A percentile compares a stretch with the other conserved stretches of the same genome.
Evolutionary conservation across 2,888 invertebrate species (phyloP).

Genomic region (Hipparchia semele): DNA sequence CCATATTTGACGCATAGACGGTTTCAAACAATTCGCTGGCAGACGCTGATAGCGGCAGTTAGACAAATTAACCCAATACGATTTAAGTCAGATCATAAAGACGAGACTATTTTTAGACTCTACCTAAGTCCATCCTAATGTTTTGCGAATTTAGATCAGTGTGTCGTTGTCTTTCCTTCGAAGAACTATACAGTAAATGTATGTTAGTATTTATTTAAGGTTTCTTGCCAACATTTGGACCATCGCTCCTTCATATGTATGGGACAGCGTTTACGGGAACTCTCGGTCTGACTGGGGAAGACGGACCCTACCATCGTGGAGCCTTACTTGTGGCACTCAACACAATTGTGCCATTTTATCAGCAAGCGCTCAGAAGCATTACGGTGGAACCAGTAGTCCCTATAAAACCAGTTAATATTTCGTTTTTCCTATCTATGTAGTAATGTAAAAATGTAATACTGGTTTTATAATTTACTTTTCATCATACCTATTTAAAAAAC

Average conservation of each 20-base stretch:
- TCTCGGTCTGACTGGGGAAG: slow-evolving; percentile 48
- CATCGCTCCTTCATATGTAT: slow-evolving; percentile 91
- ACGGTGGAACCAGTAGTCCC: slow-evolving; percentile 62
- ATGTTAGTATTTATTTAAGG: slow-evolving; percentile 61
- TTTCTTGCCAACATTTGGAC: slow-evolving; percentile 92
- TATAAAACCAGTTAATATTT: slow-evolving; percentile 54
- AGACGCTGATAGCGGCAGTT: too few relatives aligned
- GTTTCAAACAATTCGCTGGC: too few relatives aligned
- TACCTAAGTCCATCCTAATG: too few relatives aligned
- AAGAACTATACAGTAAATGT: neutral
- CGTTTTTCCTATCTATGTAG: neutral
- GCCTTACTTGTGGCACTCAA: slow-evolving; percentile 88
- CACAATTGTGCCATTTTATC: slow-evolving; percentile 85
- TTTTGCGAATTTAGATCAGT: too few relatives aligned
- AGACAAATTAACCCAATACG: too few relatives aligned
- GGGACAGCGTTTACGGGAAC: slow-evolving; percentile 59
- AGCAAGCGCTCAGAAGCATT: slow-evolving; percentile 63
- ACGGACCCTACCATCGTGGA: slow-evolving; percentile 86
- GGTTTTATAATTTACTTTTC: too few relatives aligned
- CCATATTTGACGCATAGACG: too few relatives aligned
- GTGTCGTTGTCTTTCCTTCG: neutral
- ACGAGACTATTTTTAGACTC: too few relatives aligned
- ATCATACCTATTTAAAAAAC: too few relatives aligned
- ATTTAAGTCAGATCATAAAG: too few relatives aligned
- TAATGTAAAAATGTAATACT: too few relatives aligned